Percentiles rank a stretch among this genome's conserved stretches.
phyloP scores from a whole-genome alignment of 2,888 invertebrate genomes.

The Chalcosyrphus nemorum region DNA sequence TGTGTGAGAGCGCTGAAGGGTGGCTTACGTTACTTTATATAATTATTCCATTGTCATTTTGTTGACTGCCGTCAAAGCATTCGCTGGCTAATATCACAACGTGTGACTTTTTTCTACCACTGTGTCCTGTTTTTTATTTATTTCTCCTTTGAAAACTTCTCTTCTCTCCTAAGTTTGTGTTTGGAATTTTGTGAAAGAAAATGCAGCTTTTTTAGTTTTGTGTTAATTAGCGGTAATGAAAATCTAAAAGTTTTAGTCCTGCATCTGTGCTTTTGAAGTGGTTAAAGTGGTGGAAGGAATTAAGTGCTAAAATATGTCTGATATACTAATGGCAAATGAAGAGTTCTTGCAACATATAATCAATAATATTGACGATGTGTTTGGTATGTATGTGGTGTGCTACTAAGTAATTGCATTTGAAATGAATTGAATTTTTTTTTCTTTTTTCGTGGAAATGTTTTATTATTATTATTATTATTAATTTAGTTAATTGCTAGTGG shows the following conservation, averaged over 20 bases:
- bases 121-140: slow-evolving; percentile 13
- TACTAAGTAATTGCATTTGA: slow-evolving; percentile 19
- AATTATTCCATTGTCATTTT: slow-evolving; percentile 64
- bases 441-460: not conserved
- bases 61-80: slow-evolving; percentile 62
- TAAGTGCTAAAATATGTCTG: slow-evolving; percentile 47
- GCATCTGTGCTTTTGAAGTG: slow-evolving; percentile 66
- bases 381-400: slow-evolving; percentile 77
- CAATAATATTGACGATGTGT: slow-evolving; percentile 79
- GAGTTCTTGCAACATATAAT: slow-evolving; percentile 79
- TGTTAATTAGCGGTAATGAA: slow-evolving; percentile 7
- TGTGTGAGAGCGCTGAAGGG: slow-evolving; percentile 17
- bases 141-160: not conserved
- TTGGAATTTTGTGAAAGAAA: not conserved
- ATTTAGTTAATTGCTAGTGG: not conserved
- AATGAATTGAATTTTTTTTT: not conserved
- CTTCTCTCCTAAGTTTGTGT: not conserved
- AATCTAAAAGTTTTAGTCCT: not conserved
- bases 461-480: no score
- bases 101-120: slow-evolving; percentile 40
- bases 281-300: not conserved
- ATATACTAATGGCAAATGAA: slow-evolving; percentile 76
- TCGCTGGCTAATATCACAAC: slow-evolving; percentile 45
- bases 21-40: slow-evolving; percentile 53
- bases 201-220: slow-evolving; percentile 11